phyloP scores from a whole-genome alignment of 2,888 invertebrate genomes.

The Mactromeris polynyma region DNA sequence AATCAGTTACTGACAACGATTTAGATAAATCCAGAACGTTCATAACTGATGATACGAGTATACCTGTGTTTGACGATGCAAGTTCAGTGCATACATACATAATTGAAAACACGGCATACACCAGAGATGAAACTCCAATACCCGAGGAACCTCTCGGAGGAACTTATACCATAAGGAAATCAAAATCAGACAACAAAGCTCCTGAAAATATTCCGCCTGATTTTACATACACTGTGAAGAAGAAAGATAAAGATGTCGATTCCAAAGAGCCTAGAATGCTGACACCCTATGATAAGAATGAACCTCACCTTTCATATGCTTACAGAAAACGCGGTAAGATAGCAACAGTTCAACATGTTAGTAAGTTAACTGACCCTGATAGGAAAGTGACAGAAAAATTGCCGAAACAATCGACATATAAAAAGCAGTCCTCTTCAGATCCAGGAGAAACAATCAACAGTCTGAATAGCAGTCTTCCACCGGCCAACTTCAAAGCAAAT shows the following conservation, averaged over 20 bases:
- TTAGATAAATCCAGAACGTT: constrained; percentile 16
- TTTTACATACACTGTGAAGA: constrained; percentile 8
- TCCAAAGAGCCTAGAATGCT: constrained; percentile 1
- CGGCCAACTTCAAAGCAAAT: constrained; percentile 51
- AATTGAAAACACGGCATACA: not conserved
- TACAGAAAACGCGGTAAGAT: not conserved
- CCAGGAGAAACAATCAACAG: not conserved
- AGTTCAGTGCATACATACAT: constrained; percentile 14
- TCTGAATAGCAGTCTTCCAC: constrained; percentile 45
- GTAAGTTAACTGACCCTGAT: not conserved
- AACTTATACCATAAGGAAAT: constrained; percentile 10
- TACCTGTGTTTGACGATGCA: constrained; percentile 24
- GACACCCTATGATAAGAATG: constrained; percentile 45
- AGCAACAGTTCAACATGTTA: constrained; percentile 15
- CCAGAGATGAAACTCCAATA: not conserved
- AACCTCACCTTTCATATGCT: constrained; percentile 38
- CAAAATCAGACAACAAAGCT: not conserved
- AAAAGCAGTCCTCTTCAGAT: not conserved
- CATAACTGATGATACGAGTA: constrained; percentile 27
- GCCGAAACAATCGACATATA: not conserved
- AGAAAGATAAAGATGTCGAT: not conserved
- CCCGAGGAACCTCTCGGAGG: not conserved
- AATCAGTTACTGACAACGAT: not conserved
- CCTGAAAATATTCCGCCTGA: not conserved
- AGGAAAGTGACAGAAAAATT: not conserved